Base-by-base conservation (phyloP, 2,113 vertebrate genomes). In the Melanotaenia duboulayi region DNA sequence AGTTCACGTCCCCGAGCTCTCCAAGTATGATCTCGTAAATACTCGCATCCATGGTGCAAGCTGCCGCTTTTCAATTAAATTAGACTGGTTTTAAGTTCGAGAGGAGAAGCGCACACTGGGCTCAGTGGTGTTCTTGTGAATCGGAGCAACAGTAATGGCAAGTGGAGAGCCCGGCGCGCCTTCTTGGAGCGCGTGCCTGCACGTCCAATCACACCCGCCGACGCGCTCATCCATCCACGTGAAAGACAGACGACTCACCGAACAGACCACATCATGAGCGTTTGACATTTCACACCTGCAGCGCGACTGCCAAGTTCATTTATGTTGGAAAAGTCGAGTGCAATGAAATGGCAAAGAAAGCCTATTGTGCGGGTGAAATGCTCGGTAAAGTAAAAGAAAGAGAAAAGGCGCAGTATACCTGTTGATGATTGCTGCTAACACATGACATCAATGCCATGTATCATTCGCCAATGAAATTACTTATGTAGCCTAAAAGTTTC, bases 1-100 rank as follows among this genome's bases (percentile, higher is more conserved):
- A 99, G 90, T 99, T 98, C 50, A 94, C 91, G 84, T 97, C 95
- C 42, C 67, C 89, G 82, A 97, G 92, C 89, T 97, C 95, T 71
- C 94, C 94, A 2, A 96, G 84, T 48, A 96, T 89, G 79, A 96
- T 94, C 65, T 95, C 94, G 46, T 97, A 93, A 44, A 96, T 88
- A 20, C 94, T 88, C 48, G 93, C 94, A 52, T 95, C 95, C 92
- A 98, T 97, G 20, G 62, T 59, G 63, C 52, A 11, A 65, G 22
- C 7, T 22, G 50, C 19, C 32, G 46, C 55, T 25, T 20, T n/a
- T 46, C 11, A 62, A 40, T 48, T 16, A 60, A 7, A 23, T 8
- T 1, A 13, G 35, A 24, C 40, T 32, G 57, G 42, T 63, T 50
- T 55, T 60, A 74, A 67, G 79, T 86, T 74, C 48, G 67, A 39